Conservation (phyloP, 2,888 invertebrate species). For the Thalpophila matura region DNA sequence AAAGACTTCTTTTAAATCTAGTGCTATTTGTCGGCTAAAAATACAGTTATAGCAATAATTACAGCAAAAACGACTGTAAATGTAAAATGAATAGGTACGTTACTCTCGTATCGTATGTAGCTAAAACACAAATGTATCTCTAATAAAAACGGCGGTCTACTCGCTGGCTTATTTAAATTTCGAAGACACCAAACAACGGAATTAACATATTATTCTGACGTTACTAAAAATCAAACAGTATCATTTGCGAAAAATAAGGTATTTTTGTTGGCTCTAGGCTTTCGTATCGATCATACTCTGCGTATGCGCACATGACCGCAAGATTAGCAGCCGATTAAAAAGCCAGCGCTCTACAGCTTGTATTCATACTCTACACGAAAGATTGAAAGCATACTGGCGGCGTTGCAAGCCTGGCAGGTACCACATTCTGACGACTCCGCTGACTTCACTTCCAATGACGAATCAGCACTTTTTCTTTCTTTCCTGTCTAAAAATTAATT, state of each 20-base stretch:
- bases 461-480: slow-evolving; percentile 14
- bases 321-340: slow-evolving; percentile 15
- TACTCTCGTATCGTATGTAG: no score
- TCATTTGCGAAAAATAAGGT: no score
- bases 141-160: no score
- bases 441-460: slow-evolving; percentile 14
- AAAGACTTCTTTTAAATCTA: not conserved
- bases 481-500: slow-evolving; percentile 42
- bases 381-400: slow-evolving; percentile 56
- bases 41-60: no score
- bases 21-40: no score
- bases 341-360: slow-evolving; percentile 47
- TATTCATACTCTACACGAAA: slow-evolving; percentile 39
- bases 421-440: slow-evolving; percentile 56
- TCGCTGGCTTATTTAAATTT: no score
- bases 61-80: no score
- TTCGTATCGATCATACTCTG: not conserved
- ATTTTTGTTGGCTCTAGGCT: not conserved
- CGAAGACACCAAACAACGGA: no score
- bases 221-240: no score
- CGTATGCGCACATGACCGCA: not conserved
- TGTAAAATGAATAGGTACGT: no score
- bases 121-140: no score
- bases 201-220: no score
- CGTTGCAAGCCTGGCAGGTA: slow-evolving; percentile 63